Evolutionary conservation across 2,888 invertebrate genomes (phyloP), one percentile per base, ranked within the genome.

Genomic region (Harmothoe impar): DNA sequence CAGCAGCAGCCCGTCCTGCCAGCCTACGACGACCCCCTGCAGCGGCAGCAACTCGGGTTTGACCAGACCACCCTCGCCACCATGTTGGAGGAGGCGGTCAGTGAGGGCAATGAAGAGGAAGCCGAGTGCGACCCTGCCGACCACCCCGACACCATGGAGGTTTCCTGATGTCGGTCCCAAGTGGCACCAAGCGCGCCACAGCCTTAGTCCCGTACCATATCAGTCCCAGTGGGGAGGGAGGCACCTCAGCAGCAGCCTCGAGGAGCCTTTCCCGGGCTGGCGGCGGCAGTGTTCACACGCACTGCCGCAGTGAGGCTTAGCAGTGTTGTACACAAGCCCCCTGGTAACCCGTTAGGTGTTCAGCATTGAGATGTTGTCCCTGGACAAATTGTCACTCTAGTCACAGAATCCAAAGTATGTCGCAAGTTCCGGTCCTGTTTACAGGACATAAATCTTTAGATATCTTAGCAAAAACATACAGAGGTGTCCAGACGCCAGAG

Each of bases 1-100:
- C 98, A 98, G 95, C 98, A 98, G 95, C 97, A 97, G 94, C 98
- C 97, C 94, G 97, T 98, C 89, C 96, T 98, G 93, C 98, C 98
- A 12, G 86, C 29, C 33, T 90, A 91, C 78, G 92, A 92, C 31
- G 92, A 92, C 35, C 90, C 92, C 51, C 89, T 93, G 52, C 52
- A 72, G n/a, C 91, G 92, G 90, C 85, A 62, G 17, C 90, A 68
- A n/a, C 89, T 89, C 15, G 89, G 72, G 56, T 52, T 52, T 33
- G 77, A 56, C 29, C 91, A 72, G 29, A 52, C 31, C 31, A 92
- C 91, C 10, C 92, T 84, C 7, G 91, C 92, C n/a, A 92, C 93
- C n/a, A 93, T 91, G 81, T 90, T 93, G 52, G 93, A 93, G 86
- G 92, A 91, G 25, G 81, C 51, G 17, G 90, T 90, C 0, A 91